Base-by-base conservation (phyloP, 1,140 invertebrate species). In the Drosophila lini region DNA sequence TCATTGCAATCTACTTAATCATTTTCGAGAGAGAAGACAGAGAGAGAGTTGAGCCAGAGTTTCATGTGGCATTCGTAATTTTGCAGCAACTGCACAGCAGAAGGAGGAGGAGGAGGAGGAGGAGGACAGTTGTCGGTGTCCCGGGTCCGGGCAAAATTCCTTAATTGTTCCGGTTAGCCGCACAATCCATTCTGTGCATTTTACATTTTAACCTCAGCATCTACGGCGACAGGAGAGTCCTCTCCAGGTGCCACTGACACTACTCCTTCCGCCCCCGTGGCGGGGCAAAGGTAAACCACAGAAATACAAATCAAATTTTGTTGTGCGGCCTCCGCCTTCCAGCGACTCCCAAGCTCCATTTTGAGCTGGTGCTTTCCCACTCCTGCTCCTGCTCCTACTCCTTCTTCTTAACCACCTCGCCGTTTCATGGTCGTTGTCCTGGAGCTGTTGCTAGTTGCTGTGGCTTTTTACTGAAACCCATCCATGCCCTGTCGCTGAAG, bases 281-380 rank as follows among this genome's bases (percentile, higher is more conserved):
- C 42, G 48, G 80, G 80, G 80, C 78, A 89, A 89, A 90, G 85
- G 85, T 89, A 85, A 90, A 74, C 85, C 85, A 89, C 85, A 89
- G 85, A 89, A 89, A 89, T 89, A 89, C 85, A 89, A 89, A 89
- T 89, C 85, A 89, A 89, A 89, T 89, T 89, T 89, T 90, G 84
- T 81, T 89, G 84, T 89, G 84, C 80, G 84, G 80, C 84, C 19
- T 19, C 19, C 80, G 53, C 57, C 56, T 52, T 44, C 32, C 60
- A 13, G 32, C 15, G 5, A 13, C 13, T 56, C 15, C 28, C 9
- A 6, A 36, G 7, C 19, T 38, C 34, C 13, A 8, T 10, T 34
- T 52, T 10, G 16, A 8, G 32, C 56, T 42, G 7, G 13, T 45
- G 19, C 19, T 45, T n/a, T 11, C 22, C 15, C 22, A 34, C 44